Conservation (phyloP, 2,797 vertebrate genomes). For the Sebastes kiyomatsui region DNA sequence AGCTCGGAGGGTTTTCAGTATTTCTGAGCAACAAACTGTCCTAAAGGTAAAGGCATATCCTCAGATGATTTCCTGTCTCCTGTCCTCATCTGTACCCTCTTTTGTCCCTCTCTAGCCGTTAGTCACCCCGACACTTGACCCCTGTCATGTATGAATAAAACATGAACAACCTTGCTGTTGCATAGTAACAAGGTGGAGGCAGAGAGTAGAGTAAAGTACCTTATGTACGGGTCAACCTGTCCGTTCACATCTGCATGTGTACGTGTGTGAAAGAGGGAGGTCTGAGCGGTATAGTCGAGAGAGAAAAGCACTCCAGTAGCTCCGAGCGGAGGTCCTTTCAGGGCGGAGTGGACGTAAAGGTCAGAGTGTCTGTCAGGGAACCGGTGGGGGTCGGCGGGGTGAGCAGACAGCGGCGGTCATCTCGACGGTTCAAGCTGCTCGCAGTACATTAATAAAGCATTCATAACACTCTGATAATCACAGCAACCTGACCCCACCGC, state of each 20-base stretch:
- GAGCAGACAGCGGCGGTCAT: constrained; percentile 19
- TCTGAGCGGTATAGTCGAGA: background rate
- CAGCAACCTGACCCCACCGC: constrained; percentile 14
- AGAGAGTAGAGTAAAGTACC: background rate
- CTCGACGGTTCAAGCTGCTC: background rate
- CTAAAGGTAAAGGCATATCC: background rate
- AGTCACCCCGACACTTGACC: constrained; percentile 53
- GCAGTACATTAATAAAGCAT: constrained; percentile 52
- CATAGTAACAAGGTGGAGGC: constrained; percentile 53
- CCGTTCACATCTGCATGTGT: constrained; percentile 7
- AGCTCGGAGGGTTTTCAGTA: background rate
- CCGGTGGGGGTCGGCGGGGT: background rate
- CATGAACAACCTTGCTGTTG: constrained; percentile 47
- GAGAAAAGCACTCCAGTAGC: background rate
- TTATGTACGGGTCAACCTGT: background rate
- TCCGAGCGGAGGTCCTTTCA: background rate
- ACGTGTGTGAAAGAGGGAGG: background rate
- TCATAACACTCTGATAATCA: constrained; percentile 34
- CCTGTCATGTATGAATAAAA: constrained; percentile 67
- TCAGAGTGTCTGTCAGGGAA: constrained; percentile 41
- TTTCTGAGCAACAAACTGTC: background rate
- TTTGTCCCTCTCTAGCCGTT: constrained; percentile 41
- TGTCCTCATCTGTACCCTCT: background rate
- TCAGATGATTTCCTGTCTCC: constrained; percentile 20
- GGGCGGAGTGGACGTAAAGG: constrained; percentile 42